Evolutionary conservation across 2,888 invertebrate genomes (phyloP).

Genomic region (Tachina fera): DNA sequence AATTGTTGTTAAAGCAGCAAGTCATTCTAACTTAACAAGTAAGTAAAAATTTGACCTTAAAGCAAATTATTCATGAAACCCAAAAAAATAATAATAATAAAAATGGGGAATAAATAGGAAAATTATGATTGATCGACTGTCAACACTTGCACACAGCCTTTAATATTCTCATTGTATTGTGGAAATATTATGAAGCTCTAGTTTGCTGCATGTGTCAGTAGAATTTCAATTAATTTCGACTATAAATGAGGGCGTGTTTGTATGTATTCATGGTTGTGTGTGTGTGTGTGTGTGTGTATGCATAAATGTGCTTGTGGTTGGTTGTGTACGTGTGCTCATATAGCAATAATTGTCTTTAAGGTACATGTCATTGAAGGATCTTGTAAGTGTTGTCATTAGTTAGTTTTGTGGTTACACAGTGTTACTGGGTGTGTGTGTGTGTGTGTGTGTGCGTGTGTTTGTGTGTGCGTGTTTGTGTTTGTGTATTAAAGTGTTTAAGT

Average conservation of each 20-base stretch:
- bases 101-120: not conserved
- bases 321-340: not conserved
- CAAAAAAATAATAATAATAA: not conserved
- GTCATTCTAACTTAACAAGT: conserved; percentile 13
- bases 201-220: not conserved
- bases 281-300: conserved; percentile 4
- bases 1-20: conserved; percentile 6
- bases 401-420: conserved; percentile 6
- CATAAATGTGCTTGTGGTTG: not conserved
- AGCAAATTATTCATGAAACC: conserved; percentile 24
- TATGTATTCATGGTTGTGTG: not conserved
- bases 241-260: not conserved
- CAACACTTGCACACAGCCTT: conserved; percentile 49
- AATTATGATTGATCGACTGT: conserved; percentile 65
- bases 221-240: not conserved
- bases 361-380: not conserved
- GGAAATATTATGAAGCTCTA: conserved; percentile 3
- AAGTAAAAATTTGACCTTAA: conserved; percentile 33
- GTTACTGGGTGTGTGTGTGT: not conserved
- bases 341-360: conserved; percentile 20
- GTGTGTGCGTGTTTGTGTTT: not conserved
- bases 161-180: conserved; percentile 27
- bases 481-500: not conserved
- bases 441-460: not conserved
- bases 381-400: conserved; percentile 12